These are phyloP conservation scores for Tryphoninae sp. DNA, from an alignment of 2,888 invertebrate genomes.

Conservation along the genomic window DNA sequence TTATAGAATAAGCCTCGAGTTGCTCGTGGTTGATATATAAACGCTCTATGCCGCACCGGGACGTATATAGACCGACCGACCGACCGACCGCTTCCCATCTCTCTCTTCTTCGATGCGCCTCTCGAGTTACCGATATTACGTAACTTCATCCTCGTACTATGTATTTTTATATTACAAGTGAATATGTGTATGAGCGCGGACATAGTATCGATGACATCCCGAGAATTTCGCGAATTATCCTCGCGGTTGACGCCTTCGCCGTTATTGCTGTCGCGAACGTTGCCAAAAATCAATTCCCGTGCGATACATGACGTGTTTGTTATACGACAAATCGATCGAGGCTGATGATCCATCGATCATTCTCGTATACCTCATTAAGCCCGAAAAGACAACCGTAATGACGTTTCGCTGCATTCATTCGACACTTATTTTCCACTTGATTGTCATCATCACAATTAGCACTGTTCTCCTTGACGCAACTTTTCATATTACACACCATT, in stretches of 20 bases:
- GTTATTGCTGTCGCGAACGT: slow-evolving; percentile 2
- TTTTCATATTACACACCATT: slow-evolving; percentile 36
- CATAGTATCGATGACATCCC: slow-evolving; percentile 5
- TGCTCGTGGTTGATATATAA: slow-evolving; percentile 46
- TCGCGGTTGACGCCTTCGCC: slow-evolving; percentile 31
- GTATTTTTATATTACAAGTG: slow-evolving; percentile 57
- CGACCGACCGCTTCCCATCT: slow-evolving; percentile 4
- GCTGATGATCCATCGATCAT: not conserved
- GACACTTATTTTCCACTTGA: slow-evolving; percentile 53
- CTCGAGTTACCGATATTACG: slow-evolving; percentile 77
- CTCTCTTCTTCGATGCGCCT: slow-evolving; percentile 61
- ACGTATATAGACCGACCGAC: slow-evolving; percentile 67
- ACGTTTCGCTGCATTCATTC: slow-evolving; percentile 18
- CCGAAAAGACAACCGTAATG: slow-evolving; percentile 2
- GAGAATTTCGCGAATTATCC: slow-evolving; percentile 3
- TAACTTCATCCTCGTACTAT: slow-evolving; percentile 54
- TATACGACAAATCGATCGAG: not conserved
- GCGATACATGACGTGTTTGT: not conserved
- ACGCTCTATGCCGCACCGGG: slow-evolving; percentile 47
- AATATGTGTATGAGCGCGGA: slow-evolving; percentile 28
- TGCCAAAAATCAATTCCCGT: slow-evolving; percentile 5
- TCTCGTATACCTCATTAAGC: not conserved
- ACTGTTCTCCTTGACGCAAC: slow-evolving; percentile 45
- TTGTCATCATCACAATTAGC: slow-evolving; percentile 50
- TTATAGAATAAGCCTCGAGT: slow-evolving; percentile 70